phyloP scores from a whole-genome alignment of 2,797 vertebrate species.

The Rhodeus uyekii region DNA sequence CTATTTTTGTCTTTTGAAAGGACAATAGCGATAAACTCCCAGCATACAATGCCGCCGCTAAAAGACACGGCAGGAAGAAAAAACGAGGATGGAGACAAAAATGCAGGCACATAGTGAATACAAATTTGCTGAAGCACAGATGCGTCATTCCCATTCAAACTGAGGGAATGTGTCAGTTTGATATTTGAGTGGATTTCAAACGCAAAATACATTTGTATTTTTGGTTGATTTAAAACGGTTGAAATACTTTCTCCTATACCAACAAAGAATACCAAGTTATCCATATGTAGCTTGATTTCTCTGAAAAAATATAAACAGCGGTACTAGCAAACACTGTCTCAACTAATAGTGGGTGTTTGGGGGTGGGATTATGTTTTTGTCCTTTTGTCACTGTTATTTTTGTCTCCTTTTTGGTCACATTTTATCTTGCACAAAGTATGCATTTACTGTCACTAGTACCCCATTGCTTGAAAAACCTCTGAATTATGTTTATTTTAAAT shows the following conservation, averaged over 20 bases:
- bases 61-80: constrained; percentile 17
- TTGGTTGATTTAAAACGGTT: background rate
- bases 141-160: background rate
- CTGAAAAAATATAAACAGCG: no score
- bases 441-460: background rate
- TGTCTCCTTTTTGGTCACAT: background rate
- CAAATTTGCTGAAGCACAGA: background rate
- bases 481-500: background rate
- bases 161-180: background rate
- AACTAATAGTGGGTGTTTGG: background rate
- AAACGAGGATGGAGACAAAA: background rate
- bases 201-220: background rate
- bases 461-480: background rate
- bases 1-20: constrained; percentile 30
- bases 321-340: background rate
- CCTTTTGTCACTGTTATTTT: background rate
- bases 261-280: background rate
- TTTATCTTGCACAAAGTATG: background rate
- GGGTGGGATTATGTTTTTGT: background rate
- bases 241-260: background rate
- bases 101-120: background rate
- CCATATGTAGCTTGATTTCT: background rate
- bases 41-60: background rate
- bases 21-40: constrained; percentile 5
- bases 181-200: constrained; percentile 1